Conservation (phyloP, 2,113 vertebrate species). For the Leptobrachium ailaonicum region DNA sequence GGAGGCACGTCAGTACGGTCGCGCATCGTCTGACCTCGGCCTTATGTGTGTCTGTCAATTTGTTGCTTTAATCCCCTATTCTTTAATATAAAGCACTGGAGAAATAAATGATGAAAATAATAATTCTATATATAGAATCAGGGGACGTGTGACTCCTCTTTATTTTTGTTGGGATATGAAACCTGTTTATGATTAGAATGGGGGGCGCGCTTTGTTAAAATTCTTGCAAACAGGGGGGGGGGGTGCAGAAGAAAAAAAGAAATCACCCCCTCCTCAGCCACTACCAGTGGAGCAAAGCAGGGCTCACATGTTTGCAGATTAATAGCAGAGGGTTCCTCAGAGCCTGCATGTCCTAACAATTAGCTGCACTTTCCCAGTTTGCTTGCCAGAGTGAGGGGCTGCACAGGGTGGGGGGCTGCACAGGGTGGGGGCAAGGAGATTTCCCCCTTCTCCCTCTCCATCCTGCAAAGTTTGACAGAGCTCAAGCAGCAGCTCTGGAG, state of each 20-base stretch:
- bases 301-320: slow-evolving; percentile 9
- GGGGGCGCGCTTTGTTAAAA: slow-evolving; percentile 2
- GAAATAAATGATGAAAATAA: neutral
- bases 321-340: slow-evolving; percentile 6
- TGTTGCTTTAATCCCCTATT: neutral
- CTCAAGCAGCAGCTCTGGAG: neutral
- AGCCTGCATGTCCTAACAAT: slow-evolving; percentile 35
- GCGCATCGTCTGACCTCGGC: no score
- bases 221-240: slow-evolving; percentile 3
- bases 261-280: neutral
- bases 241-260: slow-evolving; percentile 1
- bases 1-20: no score
- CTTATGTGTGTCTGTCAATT: neutral
- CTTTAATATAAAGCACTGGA: neutral
- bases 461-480: slow-evolving; percentile 10
- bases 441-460: no score
- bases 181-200: slow-evolving; percentile 4
- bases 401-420: neutral
- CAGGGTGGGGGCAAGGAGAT: neutral
- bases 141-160: neutral
- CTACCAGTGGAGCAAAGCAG: slow-evolving; percentile 4
- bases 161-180: neutral
- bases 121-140: slow-evolving; percentile 1
- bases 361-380: slow-evolving; percentile 56
- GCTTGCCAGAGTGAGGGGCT: slow-evolving; percentile 56